These are phyloP conservation scores for Cyphomyrus plagiostoma DNA, from an alignment of 2,113 vertebrate genomes.

Conservation along the genomic window DNA sequence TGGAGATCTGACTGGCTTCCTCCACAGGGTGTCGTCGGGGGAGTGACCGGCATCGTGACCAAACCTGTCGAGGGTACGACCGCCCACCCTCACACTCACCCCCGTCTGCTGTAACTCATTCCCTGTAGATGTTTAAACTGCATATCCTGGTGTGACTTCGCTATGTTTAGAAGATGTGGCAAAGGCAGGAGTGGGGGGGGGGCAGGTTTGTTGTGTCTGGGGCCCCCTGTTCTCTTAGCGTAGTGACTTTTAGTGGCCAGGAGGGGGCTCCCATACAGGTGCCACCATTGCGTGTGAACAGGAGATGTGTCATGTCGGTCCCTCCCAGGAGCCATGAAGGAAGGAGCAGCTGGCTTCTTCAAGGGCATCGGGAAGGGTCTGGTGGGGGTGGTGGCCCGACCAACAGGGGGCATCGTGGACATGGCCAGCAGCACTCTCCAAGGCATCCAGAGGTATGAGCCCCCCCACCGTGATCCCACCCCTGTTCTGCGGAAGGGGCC, in stretches of 20 bases:
- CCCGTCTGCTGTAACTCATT: not conserved
- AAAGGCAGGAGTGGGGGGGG: not conserved
- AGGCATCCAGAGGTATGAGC: constrained; percentile 86
- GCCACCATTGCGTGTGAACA: not conserved
- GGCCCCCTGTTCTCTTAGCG: not conserved
- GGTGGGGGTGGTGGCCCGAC: constrained; percentile 87
- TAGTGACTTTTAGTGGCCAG: not conserved
- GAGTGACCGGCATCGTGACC: constrained; percentile 91
- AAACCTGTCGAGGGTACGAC: constrained; percentile 89
- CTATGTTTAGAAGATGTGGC: not conserved
- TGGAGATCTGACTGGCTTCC: not conserved
- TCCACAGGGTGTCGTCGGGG: constrained; percentile 84
- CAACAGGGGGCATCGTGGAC: constrained; percentile 88
- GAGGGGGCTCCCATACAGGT: not conserved
- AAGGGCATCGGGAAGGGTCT: constrained; percentile 96
- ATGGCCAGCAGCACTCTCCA: constrained; percentile 98
- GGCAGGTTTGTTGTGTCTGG: not conserved
- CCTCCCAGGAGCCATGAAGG: constrained; percentile 82
- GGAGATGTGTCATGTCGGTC: not conserved
- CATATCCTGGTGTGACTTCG: not conserved
- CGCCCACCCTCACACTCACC: not conserved
- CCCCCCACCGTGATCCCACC: not conserved
- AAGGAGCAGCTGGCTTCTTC: constrained; percentile 92
- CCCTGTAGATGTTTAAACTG: not conserved
- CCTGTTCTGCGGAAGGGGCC: not conserved